Evolutionary conservation across 1,140 invertebrate genomes (phyloP).

Genomic region (Saccostrea cuccullata): DNA sequence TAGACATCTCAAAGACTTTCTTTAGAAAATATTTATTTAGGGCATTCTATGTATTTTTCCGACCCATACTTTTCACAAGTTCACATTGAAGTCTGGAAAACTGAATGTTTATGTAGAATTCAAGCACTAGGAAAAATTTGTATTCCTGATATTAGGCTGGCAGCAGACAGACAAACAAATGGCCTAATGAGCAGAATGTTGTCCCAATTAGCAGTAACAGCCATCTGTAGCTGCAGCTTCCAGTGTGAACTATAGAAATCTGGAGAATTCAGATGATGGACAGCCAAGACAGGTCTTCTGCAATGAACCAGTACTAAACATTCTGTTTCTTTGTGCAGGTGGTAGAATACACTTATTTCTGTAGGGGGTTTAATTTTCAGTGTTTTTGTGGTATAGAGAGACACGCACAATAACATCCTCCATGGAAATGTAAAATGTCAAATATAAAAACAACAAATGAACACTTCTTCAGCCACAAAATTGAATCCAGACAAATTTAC

Average conservation of each 20-base stretch:
- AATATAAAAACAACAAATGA: too few relatives aligned
- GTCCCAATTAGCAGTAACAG: neutral
- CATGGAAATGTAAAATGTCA: too few relatives aligned
- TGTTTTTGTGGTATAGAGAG: too few relatives aligned
- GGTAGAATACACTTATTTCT: neutral
- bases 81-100: neutral
- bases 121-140: neutral
- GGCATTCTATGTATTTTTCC: too few relatives aligned
- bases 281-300: neutral
- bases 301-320: neutral
- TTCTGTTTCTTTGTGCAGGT: neutral
- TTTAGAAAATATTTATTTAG: too few relatives aligned
- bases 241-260: neutral
- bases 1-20: too few relatives aligned
- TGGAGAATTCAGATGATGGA: constrained; percentile 9
- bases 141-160: neutral
- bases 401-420: too few relatives aligned
- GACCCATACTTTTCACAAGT: too few relatives aligned
- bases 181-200: neutral
- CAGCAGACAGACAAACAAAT: constrained; percentile 22
- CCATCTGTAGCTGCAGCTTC: constrained; percentile 2
- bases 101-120: neutral
- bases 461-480: too few relatives aligned
- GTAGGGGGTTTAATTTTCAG: too few relatives aligned
- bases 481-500: too few relatives aligned